A percentile compares a stretch with the other conserved stretches of the same genome.
These are phyloP conservation scores for Drosophila subobscura DNA, from an alignment of 1,140 invertebrate genomes.

Conservation along the genomic window DNA sequence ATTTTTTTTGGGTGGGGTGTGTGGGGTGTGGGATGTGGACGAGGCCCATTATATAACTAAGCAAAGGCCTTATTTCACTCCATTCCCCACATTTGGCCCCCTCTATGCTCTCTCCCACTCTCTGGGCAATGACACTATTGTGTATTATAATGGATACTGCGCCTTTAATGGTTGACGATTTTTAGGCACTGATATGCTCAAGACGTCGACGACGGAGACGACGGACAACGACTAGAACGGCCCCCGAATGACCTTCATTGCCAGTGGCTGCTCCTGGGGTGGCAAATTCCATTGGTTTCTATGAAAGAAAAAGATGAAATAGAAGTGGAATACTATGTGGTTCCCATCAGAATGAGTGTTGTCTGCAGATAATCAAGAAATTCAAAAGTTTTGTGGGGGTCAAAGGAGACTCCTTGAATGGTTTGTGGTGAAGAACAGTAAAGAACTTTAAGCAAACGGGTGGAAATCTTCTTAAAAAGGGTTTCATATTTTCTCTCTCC, in stretches of 20 bases:
- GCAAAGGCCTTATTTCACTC: constrained; percentile 8
- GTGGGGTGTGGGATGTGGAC: constrained; percentile 22
- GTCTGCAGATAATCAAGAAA: constrained; percentile 36
- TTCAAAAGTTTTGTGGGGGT: no score
- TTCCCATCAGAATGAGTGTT: constrained; percentile 7
- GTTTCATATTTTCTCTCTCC: no score
- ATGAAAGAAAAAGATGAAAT: constrained; percentile 34
- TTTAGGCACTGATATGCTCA: constrained; percentile 51
- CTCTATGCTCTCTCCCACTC: constrained; percentile 14
- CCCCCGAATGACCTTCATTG: constrained; percentile 57
- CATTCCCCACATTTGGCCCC: not conserved
- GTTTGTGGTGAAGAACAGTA: no score
- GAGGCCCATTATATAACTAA: constrained; percentile 60
- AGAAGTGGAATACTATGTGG: constrained; percentile 29
- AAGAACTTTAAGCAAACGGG: no score
- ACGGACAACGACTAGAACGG: constrained; percentile 22
- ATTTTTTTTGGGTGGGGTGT: constrained; percentile 31
- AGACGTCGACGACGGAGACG: constrained; percentile 8
- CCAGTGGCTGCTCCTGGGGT: constrained; percentile 1
- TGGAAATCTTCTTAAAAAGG: no score
- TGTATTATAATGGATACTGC: constrained; percentile 71
- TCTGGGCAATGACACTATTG: constrained; percentile 72
- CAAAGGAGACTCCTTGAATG: no score
- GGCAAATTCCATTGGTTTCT: constrained; percentile 16
- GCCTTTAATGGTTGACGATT: constrained; percentile 75